phyloP scores from a whole-genome alignment of 2,888 invertebrate genomes.

The Parelbella ahira region DNA sequence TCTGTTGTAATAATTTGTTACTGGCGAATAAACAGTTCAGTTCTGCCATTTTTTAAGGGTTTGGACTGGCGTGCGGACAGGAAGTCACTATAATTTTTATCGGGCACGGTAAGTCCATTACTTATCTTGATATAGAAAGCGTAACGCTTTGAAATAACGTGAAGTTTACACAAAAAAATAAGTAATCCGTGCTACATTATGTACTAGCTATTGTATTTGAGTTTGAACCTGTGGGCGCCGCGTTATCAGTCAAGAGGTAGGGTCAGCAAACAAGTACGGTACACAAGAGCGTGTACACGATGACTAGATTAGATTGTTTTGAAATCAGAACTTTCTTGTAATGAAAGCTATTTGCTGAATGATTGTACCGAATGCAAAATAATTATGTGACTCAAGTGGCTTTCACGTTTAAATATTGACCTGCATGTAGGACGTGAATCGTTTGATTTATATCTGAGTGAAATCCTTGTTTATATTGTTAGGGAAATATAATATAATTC shows the following conservation, averaged over 20 bases:
- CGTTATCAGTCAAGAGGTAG: conserved; percentile 71
- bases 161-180: conserved; percentile 8
- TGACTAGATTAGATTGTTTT: conserved; percentile 24
- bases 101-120: too few species aligned
- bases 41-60: too few species aligned
- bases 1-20: too few species aligned
- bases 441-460: conserved; percentile 12
- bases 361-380: conserved; percentile 19
- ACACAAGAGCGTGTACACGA: conserved; percentile 1
- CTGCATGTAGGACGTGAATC: not conserved
- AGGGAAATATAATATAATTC: too few species aligned
- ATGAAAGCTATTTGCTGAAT: conserved; percentile 21
- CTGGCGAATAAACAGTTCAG: too few species aligned
- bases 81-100: too few species aligned
- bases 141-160: conserved; percentile 11
- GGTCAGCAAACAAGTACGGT: conserved; percentile 50
- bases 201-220: conserved; percentile 1
- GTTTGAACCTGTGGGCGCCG: conserved; percentile 25
- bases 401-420: conserved; percentile 12
- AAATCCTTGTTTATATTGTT: conserved; percentile 1
- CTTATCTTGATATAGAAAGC: conserved; percentile 14
- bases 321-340: conserved; percentile 26
- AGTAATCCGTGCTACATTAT: not conserved
- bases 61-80: too few species aligned
- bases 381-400: conserved; percentile 12